Percentiles rank a stretch among this genome's conserved stretches.
phyloP scores from a whole-genome alignment of 2,113 vertebrate species.

The Ochotona curzoniae region DNA sequence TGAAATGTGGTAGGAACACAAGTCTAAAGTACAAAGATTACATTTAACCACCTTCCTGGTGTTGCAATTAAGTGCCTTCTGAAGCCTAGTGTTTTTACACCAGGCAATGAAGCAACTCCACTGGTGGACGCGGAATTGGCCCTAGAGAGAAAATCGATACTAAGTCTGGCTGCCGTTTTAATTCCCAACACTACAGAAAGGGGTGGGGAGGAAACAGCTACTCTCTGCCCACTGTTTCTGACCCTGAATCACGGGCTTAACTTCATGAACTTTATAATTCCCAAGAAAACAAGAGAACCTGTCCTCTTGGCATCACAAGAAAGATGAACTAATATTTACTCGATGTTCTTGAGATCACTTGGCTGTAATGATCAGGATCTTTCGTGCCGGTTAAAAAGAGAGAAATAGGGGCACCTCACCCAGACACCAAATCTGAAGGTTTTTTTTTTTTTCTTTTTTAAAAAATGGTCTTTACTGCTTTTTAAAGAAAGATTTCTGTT shows the following conservation, averaged over 20 bases:
- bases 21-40: slow-evolving; percentile 53
- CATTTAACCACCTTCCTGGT: not conserved
- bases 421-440: not conserved
- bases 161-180: not conserved
- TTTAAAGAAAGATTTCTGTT: not conserved
- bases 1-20: slow-evolving; percentile 41
- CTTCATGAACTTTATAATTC: not conserved
- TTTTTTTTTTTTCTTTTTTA: too few relatives aligned
- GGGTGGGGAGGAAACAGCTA: not conserved
- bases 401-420: not conserved
- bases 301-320: not conserved
- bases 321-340: not conserved
- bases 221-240: not conserved
- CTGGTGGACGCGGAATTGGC: not conserved
- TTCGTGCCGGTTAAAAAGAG: not conserved
- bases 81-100: slow-evolving; percentile 1
- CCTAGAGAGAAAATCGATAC: slow-evolving; percentile 1
- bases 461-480: not conserved
- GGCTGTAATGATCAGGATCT: not conserved
- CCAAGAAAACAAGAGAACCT: not conserved
- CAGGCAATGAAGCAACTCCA: not conserved
- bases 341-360: not conserved
- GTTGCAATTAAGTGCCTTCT: slow-evolving; percentile 21
- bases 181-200: not conserved
- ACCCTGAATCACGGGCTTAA: not conserved